Evolutionary conservation across 2,888 invertebrate species (phyloP).

Genomic region (Terebella lapidaria): DNA sequence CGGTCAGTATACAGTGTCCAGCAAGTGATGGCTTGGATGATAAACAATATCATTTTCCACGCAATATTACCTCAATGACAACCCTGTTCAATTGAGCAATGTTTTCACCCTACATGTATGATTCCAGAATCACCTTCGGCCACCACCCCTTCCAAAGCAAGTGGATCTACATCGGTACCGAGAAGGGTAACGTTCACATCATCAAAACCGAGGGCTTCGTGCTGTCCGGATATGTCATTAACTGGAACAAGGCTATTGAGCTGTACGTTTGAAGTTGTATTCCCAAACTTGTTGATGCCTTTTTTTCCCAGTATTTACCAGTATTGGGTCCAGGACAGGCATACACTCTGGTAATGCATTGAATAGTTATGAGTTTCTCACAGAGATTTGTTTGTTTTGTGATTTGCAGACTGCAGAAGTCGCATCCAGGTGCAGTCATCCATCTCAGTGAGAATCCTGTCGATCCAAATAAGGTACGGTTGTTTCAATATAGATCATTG

Average conservation of each 20-base stretch:
- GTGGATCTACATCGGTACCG: slow-evolving; percentile 98
- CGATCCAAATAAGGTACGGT: slow-evolving; percentile 84
- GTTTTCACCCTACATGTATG: not conserved
- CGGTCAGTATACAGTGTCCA: slow-evolving; percentile 58
- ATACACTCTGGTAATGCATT: not conserved
- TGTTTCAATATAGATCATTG: too few species aligned
- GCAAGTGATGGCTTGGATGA: not conserved
- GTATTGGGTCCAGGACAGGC: not conserved
- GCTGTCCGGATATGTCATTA: slow-evolving; percentile 96
- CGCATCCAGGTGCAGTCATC: slow-evolving; percentile 93
- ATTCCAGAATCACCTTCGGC: slow-evolving; percentile 14
- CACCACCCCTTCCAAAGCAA: slow-evolving; percentile 88
- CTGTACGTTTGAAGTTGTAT: slow-evolving; percentile 9
- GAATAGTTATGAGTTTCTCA: not conserved
- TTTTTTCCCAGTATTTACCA: not conserved
- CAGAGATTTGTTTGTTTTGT: not conserved
- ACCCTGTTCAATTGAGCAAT: not conserved
- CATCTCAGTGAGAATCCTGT: slow-evolving; percentile 95
- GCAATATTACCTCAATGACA: not conserved
- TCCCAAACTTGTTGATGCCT: not conserved
- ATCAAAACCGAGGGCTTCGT: slow-evolving; percentile 93
- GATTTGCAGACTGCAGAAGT: slow-evolving; percentile 74
- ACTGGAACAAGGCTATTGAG: slow-evolving; percentile 99
- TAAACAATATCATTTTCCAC: too few species aligned
- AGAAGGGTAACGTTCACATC: slow-evolving; percentile 95